Evolutionary conservation across 2,113 vertebrate species (phyloP), one percentile per base, ranked within the genome.

Genomic region (Hippolais icterina): DNA sequence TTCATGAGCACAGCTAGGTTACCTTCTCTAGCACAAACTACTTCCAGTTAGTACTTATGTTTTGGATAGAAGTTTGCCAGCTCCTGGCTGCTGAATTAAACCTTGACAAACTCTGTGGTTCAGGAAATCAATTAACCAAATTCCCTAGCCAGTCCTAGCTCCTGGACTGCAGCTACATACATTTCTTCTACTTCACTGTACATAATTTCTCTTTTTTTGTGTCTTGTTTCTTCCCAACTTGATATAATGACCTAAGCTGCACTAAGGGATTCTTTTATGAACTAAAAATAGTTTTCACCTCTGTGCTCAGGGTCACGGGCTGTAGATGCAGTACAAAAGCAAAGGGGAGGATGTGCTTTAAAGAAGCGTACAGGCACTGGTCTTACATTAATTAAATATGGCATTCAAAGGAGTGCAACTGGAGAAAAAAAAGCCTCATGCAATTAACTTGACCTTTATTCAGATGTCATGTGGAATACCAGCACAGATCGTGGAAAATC

Each of bases 391-490:
- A 96, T 92, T 77, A 80, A 95, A 81, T 23, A 35, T 86, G 94
- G 80, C 95, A 95, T 85, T 83, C 54, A 3, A 46, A 89, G 80
- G 42, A 95, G 39, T 2, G 2, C 4, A 6, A n/a, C 64, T 66
- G 76, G 39, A 56, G 59, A 49, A 87, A 95, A 95, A 74, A 68
- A 92, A 79, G 61, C 18, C 63, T 72, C 86, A 57, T 0, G 1
- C 31, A 85, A 59, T 13, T 75, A 72, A 80, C 80, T 71, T 94
- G 89, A 92, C 84, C 93, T 95, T 96, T 95, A 83, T 85, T 93
- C 80, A 71, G 87, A 96, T 70, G 94, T 94, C 93, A 93, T 69
- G 47, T 92, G 81, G 71, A 96, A 93, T 94, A 72, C 35, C 49
- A 42, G 56, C 74, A 72, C 10, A 27, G 83, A 79, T 4, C 0